Percentiles rank a stretch among this genome's conserved stretches.
phyloP scores from a whole-genome alignment of 2,113 vertebrate species.

The Nansenia antarctica region DNA sequence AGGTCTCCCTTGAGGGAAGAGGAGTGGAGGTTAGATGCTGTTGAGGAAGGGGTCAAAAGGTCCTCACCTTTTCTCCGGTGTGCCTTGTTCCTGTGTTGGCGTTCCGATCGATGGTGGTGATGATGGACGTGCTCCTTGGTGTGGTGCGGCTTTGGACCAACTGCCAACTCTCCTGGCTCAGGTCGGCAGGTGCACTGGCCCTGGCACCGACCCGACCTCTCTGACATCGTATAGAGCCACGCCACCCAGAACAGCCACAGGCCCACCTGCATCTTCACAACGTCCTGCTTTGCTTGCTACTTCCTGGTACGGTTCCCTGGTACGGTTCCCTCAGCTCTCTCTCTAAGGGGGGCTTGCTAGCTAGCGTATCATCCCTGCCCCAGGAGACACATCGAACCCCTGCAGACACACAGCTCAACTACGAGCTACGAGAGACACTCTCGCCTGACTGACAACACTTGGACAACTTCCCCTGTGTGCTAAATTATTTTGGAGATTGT shows the following conservation, averaged over 20 bases:
- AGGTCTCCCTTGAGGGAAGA: neutral
- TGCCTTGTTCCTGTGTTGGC: conserved; percentile 52
- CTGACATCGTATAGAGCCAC: conserved; percentile 61
- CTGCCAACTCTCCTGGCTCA: conserved; percentile 29
- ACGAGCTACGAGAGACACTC: no score
- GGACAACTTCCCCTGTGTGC: conserved; percentile 42
- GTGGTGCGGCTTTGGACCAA: conserved; percentile 45
- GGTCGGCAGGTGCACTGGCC: conserved; percentile 63
- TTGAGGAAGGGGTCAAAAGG: neutral
- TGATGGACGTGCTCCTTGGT: conserved; percentile 60
- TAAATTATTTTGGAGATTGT: conserved; percentile 68
- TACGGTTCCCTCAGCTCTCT: neutral
- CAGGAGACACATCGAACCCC: neutral
- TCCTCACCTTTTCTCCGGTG: conserved; percentile 70
- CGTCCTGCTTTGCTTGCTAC: neutral
- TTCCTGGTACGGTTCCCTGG: neutral
- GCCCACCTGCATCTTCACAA: conserved; percentile 69
- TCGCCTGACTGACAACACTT: conserved; percentile 42
- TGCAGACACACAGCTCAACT: conserved; percentile 13
- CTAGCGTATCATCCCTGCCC: conserved; percentile 21
- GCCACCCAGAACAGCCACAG: conserved; percentile 67
- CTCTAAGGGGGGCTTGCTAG: neutral
- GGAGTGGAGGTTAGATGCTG: neutral
- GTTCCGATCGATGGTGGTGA: conserved; percentile 44
- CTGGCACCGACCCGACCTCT: conserved; percentile 57